Evolutionary conservation across 2,888 invertebrate genomes (phyloP), one percentile per base, ranked within the genome.

Genomic region (Rapana venosa): DNA sequence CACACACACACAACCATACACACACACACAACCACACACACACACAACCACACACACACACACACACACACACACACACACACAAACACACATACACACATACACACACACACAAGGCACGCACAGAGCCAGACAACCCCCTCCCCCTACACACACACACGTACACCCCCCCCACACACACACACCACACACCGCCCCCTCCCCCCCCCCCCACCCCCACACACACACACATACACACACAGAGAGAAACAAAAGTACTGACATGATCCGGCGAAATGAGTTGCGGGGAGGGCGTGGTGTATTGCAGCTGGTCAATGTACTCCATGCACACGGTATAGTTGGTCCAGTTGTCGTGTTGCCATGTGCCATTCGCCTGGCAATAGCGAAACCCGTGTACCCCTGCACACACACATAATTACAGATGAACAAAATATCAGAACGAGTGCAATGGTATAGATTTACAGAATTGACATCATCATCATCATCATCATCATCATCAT

Each of bases 321-420:
- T 90, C 88, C 58, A 91, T 88, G 61, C 91, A 91, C 56, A 86
- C 89, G 0, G 90, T 88, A 70, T 91, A 91, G 89, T 91, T 88
- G 1, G 90, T 91, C 87, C 90, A 89, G 90, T 91, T 91, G 13
- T 90, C 91, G 13, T 89, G 74, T 20, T 90, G 81, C 91, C 91
- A 91, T 6, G 84, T 77, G 0, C 91, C 91, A 32, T 91, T 88
- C 15, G 83, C 87, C 74, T 83, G 77, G 74, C 91, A 91, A 32
- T 79, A 35, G 26, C 91, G 83, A 56, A 87, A 88, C 11, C 89
- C 91, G 20, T 83, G 30, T 47, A 89, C 81, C 8, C 70, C 91
- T 91, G 91, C 0, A 66, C n/a, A 32, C 13, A 90, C 22, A 58
- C 11, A 74, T 22, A 74, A 36, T 15, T 36, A 35, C 5, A 84